A percentile compares a stretch with the other conserved stretches of the same genome.
These are phyloP conservation scores for Tyto alba DNA, from an alignment of 2,113 vertebrate genomes.

Conservation along the genomic window DNA sequence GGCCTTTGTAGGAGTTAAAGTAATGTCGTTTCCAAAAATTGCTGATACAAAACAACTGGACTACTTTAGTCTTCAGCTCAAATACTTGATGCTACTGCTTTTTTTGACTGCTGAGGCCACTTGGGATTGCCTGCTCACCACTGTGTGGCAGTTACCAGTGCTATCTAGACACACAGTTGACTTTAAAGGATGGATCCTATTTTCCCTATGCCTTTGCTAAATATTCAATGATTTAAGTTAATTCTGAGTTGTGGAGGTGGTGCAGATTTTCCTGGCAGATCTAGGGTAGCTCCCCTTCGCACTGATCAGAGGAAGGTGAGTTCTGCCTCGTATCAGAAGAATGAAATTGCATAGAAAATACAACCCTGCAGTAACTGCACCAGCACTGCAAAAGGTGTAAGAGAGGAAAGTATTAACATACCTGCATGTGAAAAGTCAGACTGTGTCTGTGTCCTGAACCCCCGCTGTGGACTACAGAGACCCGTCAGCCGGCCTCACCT, in stretches of 20 bases:
- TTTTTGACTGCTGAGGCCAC: neutral
- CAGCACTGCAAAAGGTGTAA: neutral
- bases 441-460: neutral
- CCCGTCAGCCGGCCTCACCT: neutral
- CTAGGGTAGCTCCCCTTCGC: neutral
- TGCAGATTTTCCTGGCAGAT: neutral
- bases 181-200: neutral
- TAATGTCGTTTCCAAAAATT: neutral
- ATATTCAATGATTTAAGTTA: neutral
- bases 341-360: neutral
- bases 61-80: neutral
- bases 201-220: neutral
- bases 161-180: neutral
- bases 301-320: neutral
- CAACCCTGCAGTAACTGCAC: neutral
- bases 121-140: neutral
- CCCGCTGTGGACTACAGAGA: neutral
- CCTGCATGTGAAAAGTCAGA: neutral
- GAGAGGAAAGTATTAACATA: neutral
- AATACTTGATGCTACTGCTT: neutral
- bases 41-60: too few species aligned
- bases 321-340: neutral
- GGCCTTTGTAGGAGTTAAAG: neutral
- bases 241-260: neutral
- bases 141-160: neutral